Conservation (phyloP, 2,888 invertebrate species). For the Embidobia sp. region DNA sequence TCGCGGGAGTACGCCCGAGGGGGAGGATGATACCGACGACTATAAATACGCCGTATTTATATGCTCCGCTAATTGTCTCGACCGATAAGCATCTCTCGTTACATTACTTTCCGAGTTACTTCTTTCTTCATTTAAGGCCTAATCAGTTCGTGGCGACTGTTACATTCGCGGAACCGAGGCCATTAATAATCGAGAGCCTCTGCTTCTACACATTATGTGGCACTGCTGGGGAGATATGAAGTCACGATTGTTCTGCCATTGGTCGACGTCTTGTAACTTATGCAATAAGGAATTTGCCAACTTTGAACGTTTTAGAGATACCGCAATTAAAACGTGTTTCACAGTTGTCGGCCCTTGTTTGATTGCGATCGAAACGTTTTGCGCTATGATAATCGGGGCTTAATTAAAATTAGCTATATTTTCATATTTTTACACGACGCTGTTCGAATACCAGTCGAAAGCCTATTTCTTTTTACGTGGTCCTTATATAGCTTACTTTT, state of each 20-base stretch:
- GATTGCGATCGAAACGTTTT: constrained; percentile 24
- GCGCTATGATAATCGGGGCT: not conserved
- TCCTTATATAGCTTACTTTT: too few relatives aligned
- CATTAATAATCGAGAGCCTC: constrained; percentile 63
- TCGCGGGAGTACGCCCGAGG: constrained; percentile 64
- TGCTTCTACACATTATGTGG: constrained; percentile 50
- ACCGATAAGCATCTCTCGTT: constrained; percentile 78
- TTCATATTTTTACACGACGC: too few relatives aligned
- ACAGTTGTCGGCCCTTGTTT: constrained; percentile 26
- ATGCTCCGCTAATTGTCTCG: constrained; percentile 80
- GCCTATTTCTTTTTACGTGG: too few relatives aligned
- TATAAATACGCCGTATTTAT: constrained; percentile 80
- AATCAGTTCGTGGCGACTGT: constrained; percentile 65
- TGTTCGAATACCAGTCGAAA: too few relatives aligned
- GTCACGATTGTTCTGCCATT: constrained; percentile 58
- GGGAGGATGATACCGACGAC: constrained; percentile 75
- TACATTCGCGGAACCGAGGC: constrained; percentile 64
- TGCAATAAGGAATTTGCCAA: constrained; percentile 35
- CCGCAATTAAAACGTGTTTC: constrained; percentile 37
- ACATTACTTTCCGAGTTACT: constrained; percentile 75
- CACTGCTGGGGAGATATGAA: constrained; percentile 35
- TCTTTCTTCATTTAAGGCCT: constrained; percentile 65
- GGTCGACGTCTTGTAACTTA: constrained; percentile 23
- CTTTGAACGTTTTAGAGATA: constrained; percentile 41
- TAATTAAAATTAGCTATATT: constrained; percentile 20